phyloP scores from a whole-genome alignment of 1,140 invertebrate species.

The Drosophila pandora region DNA sequence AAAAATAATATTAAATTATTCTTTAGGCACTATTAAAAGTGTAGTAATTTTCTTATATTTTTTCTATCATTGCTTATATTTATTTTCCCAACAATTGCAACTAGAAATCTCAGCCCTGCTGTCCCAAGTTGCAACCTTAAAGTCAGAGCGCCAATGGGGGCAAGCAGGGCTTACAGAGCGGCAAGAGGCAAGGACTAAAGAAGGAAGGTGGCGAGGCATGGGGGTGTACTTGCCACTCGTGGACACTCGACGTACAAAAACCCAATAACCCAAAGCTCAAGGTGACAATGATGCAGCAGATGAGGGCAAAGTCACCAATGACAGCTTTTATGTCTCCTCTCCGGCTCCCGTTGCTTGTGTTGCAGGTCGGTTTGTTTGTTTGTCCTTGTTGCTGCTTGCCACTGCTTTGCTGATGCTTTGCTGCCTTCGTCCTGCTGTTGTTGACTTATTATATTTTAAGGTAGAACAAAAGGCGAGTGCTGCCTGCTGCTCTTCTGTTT shows the following conservation, averaged over 20 bases:
- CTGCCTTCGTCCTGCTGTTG: conserved; percentile 34
- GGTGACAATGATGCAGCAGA: conserved; percentile 75
- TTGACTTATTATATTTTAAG: conserved; percentile 75
- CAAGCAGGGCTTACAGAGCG: background rate
- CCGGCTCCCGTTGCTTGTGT: conserved; percentile 17
- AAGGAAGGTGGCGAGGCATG: background rate
- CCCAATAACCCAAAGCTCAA: conserved; percentile 78
- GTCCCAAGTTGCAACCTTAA: conserved; percentile 24
- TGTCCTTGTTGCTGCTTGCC: conserved; percentile 49
- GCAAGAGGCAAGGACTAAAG: background rate
- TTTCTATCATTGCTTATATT: background rate
- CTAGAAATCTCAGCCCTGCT: conserved; percentile 17
- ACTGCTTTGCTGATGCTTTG: background rate
- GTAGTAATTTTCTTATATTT: background rate
- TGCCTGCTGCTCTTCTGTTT: conserved; percentile 35
- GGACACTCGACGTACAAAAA: conserved; percentile 53
- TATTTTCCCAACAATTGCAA: conserved; percentile 1
- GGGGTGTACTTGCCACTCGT: background rate
- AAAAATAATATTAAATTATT: too few relatives aligned
- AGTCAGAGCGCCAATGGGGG: conserved; percentile 5
- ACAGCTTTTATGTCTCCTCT: conserved; percentile 21
- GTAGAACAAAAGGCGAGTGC: conserved; percentile 57
- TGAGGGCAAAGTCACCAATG: conserved; percentile 49
- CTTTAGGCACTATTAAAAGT: too few relatives aligned
- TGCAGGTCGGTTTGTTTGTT: conserved; percentile 52